Evolutionary conservation across 2,797 vertebrate species (phyloP), one percentile per base, ranked within the genome.

Genomic region (Sebastes flavidus): DNA sequence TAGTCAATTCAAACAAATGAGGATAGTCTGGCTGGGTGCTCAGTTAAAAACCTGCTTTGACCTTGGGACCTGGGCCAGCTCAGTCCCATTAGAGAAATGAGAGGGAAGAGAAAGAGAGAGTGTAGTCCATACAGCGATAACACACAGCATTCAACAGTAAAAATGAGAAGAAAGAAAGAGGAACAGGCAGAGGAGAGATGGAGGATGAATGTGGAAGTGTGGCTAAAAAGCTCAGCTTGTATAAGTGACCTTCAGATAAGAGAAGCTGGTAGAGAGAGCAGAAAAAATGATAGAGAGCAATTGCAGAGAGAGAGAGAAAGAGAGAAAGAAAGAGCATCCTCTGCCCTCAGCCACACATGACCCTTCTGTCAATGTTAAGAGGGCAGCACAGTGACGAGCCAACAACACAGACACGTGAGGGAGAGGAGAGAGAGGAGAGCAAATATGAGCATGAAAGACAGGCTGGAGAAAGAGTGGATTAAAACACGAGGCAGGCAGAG

Each of bases 301-400:
- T 0, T 38, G 36, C 36, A 56, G 54, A 55, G 55, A 34, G 60
- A 42, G 8, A 42, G 8, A 80, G 16, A 52, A 8, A 55, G 49
- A 75, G 12, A 75, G 66, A 69, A 62, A 73, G 61, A 85, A 63
- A 85, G 88, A 87, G 81, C 85, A 75, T 82, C 81, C 58, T 77
- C 75, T 66, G 90, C 92, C 88, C 81, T 87, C 78, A 92, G 93
- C 88, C 87, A 89, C 84, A 83, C 85, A 81, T 56, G 76, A 91
- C 85, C 85, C 90, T 83, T 80, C 87, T 85, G 88, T 91, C 82
- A 84, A 78, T 70, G 87, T 89, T 72, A 75, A 73, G 77, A 90
- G 86, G 56, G 77, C 81, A 86, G 75, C 81, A 77, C 75, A 9
- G 88, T 75, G 81, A 87, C 38, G 58, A 87, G 77, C 72, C 75